Evolutionary conservation across 2,113 vertebrate genomes (phyloP).

Genomic region (Oxyura jamaicensis): DNA sequence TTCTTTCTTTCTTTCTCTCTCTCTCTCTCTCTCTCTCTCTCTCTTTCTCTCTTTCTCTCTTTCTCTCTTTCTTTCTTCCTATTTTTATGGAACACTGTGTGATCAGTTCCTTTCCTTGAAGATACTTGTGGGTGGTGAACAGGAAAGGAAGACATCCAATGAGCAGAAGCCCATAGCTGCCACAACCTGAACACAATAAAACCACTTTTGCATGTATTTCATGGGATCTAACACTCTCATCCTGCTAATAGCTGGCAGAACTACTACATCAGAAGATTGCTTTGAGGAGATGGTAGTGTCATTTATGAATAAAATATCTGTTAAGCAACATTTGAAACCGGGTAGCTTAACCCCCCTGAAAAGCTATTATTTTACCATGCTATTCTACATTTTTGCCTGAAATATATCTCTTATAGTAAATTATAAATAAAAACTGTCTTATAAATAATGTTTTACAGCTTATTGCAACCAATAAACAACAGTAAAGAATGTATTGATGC

Average conservation of each 20-base stretch:
- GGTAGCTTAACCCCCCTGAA: not conserved
- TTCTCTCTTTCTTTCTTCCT: not conserved
- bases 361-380: not conserved
- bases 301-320: not conserved
- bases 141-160: not conserved
- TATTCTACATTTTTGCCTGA: not conserved
- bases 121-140: rapidly evolving
- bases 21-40: too few relatives aligned
- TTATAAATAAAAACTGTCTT: slow-evolving; percentile 25
- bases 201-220: rapidly evolving
- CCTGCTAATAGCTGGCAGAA: not conserved
- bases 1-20: too few relatives aligned
- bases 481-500: not conserved
- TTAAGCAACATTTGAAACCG: not conserved
- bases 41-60: too few relatives aligned
- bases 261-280: not conserved
- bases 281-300: not conserved
- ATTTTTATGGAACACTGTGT: not conserved
- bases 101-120: not conserved
- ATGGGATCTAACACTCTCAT: not conserved
- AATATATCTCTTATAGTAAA: not conserved
- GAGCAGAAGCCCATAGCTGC: not conserved
- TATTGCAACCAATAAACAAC: not conserved
- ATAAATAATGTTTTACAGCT: slow-evolving; percentile 10
- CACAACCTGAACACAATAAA: not conserved